phyloP scores from a whole-genome alignment of 1,140 invertebrate genomes.

The Metopolophium dirhodum region DNA sequence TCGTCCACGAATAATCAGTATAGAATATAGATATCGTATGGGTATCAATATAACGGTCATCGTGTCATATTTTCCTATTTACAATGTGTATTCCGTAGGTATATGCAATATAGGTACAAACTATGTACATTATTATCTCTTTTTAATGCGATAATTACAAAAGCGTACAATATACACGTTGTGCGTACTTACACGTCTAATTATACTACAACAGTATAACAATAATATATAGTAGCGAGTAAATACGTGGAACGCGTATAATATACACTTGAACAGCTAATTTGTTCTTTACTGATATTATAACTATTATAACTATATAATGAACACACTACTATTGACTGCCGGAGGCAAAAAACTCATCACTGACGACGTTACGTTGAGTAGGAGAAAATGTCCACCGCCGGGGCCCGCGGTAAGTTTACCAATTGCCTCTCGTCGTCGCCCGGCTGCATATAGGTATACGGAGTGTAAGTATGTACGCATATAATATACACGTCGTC shows the following conservation, averaged over 20 bases:
- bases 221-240: neutral
- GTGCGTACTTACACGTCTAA: neutral
- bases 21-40: neutral
- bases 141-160: neutral
- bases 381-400: neutral
- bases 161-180: neutral
- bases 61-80: neutral
- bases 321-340: neutral
- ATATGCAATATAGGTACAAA: neutral
- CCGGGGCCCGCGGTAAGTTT: neutral
- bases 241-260: neutral
- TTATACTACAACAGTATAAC: conserved; percentile 8
- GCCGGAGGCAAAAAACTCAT: neutral
- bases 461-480: neutral
- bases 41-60: neutral
- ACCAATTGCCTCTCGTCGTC: neutral
- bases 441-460: neutral
- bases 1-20: neutral
- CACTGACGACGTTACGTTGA: neutral
- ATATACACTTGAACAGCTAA: neutral
- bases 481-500: neutral
- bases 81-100: neutral
- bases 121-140: neutral
- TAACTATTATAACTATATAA: neutral
- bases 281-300: conserved; percentile 18